Conservation (phyloP, 2,113 vertebrate genomes). For the Terrapene triunguis region DNA sequence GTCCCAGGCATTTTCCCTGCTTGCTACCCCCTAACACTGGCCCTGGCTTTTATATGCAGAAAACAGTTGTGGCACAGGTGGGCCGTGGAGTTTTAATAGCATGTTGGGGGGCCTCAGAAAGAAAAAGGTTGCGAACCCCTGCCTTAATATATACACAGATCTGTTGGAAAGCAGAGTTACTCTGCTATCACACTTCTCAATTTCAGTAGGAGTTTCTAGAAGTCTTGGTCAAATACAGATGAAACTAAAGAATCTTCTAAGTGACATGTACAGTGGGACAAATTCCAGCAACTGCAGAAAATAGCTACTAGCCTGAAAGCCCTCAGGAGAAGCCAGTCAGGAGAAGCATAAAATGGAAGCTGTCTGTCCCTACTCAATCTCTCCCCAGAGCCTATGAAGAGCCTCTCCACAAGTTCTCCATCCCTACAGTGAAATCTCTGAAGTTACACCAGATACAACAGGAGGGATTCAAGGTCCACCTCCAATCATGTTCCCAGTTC, state of each 20-base stretch:
- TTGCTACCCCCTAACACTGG: too few species aligned
- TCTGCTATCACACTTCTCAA: background rate
- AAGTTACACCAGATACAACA: background rate
- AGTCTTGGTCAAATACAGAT: background rate
- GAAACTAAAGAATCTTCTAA: background rate
- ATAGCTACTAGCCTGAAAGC: background rate
- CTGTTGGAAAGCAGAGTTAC: slow-evolving; percentile 1
- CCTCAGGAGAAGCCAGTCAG: background rate
- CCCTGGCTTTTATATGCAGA: too few species aligned
- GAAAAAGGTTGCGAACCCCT: too few species aligned
- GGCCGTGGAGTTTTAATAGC: too few species aligned
- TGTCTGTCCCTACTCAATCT: background rate
- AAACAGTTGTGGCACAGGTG: too few species aligned
- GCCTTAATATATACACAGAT: background rate
- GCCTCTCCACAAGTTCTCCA: background rate
- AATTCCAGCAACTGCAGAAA: background rate
- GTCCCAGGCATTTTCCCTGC: too few species aligned
- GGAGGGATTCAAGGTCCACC: too few species aligned
- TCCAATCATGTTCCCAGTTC: too few species aligned
- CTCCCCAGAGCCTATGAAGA: rapidly evolving
- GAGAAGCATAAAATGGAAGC: background rate
- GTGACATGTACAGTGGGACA: background rate
- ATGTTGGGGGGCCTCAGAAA: too few species aligned
- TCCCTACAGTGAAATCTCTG: background rate
- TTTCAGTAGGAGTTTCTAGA: background rate